Evolutionary conservation across 92 coral and sea anemone genomes (phyloP), one percentile per base, ranked within the genome.

Genomic region (Virgularia gustaviana): DNA sequence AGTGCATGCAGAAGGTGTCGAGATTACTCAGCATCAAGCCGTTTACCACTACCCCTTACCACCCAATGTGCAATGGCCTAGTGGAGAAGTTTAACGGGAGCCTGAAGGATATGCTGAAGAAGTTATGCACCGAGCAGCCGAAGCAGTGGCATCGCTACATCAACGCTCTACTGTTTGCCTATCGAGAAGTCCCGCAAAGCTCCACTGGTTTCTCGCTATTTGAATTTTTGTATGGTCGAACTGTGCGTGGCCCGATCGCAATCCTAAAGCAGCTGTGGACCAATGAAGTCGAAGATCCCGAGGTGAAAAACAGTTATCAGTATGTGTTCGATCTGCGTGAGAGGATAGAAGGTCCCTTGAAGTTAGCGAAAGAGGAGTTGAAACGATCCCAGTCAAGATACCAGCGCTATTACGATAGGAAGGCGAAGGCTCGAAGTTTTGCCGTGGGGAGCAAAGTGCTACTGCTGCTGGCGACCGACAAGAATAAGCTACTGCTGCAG

Each of bases 121-220:
- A 30, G 13, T 23, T 81, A 49, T 54, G 81, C 27, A 32, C 27
- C 22, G 78, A 76, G 35, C 74, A 70, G 52, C 79, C 78, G 11
- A 77, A 29, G 33, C 53, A 66, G 77, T 80, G 75, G 75, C 59
- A 61, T 30, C 62, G 73, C 25, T 83, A 61, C 24, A 63, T 72
- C 45, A 66, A 78, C 34, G 63, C 77, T 2, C 25, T 83, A 4
- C 25, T 85, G 32, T 80, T 80, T 45, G 60, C 85, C 0, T 70
- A 77, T 45, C 71, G 82, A 11, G 79, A 83, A 71, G 83, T 83
- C 0, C 79, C 87, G 0, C 87, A 83, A 51, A 78, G 58, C n/a
- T 74, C 82, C 24, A 78, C 63, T 11, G 78, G 78, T 1, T 78
- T 67, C 37, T 25, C 78, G 16, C 78, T 60, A 32, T 76, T 76